Percentiles rank a stretch among this genome's conserved stretches.
Conservation (phyloP, 2,888 invertebrate species). For the Prenolepis imparis region DNA sequence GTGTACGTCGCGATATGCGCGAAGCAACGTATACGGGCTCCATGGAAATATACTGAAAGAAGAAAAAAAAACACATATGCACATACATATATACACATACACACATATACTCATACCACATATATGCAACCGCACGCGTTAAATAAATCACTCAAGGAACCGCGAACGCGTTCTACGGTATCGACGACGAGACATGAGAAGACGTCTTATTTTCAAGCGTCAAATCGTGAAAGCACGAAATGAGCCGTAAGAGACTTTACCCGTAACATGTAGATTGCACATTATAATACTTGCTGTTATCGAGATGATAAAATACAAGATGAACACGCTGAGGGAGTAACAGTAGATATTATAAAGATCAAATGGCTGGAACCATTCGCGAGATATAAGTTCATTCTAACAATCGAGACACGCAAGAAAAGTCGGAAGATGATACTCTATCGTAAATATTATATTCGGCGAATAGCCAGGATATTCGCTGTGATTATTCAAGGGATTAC, state of each 20-base stretch:
- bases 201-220: conserved; percentile 4
- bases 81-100: background rate
- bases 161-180: conserved; percentile 2
- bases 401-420: background rate
- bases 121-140: conserved; percentile 48
- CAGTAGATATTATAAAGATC: background rate
- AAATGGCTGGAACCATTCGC: conserved; percentile 40
- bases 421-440: background rate
- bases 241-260: background rate
- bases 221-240: background rate
- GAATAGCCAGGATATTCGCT: background rate
- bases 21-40: conserved; percentile 51
- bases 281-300: background rate
- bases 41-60: conserved; percentile 46
- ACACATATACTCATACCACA: conserved; percentile 39
- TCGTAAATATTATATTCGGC: background rate
- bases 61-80: background rate
- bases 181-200: conserved; percentile 24
- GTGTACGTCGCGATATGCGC: conserved; percentile 46
- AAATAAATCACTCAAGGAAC: conserved; percentile 38
- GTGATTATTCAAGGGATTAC: background rate
- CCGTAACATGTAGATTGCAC: background rate
- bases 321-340: background rate
- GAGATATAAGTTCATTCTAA: background rate
- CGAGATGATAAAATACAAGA: background rate